Conservation (phyloP, 2,113 vertebrate genomes). For the Thamnophis sirtalis region DNA sequence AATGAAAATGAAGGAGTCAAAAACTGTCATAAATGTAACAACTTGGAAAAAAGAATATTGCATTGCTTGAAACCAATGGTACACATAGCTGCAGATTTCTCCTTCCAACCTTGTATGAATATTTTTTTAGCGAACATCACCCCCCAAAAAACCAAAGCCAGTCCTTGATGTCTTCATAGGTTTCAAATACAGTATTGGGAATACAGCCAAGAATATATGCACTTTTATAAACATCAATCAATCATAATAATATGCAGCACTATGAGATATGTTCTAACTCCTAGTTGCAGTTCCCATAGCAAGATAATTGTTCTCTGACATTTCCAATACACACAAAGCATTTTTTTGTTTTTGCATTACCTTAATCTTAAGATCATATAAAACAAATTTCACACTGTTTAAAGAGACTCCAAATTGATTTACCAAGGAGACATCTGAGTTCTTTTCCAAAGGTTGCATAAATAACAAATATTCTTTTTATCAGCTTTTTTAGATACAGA, state of each 20-base stretch:
- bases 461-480: background rate
- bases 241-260: background rate
- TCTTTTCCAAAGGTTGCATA: background rate
- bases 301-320: background rate
- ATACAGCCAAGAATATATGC: background rate
- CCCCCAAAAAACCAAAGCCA: background rate
- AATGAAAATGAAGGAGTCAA: background rate
- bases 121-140: background rate
- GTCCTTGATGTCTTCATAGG: background rate
- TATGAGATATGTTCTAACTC: background rate
- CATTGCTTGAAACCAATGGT: background rate
- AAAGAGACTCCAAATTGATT: background rate
- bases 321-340: background rate
- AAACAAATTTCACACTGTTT: background rate
- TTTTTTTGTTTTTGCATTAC: background rate
- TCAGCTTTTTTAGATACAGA: background rate
- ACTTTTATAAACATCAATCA: background rate
- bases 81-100: background rate
- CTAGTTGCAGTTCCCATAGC: background rate
- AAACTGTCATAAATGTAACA: background rate
- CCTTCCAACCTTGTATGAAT: background rate
- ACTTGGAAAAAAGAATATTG: background rate
- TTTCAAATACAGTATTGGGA: background rate
- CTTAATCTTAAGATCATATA: background rate
- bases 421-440: background rate